These are phyloP conservation scores for Leptobrachium leishanense DNA, from an alignment of 2,113 vertebrate genomes.

Conservation along the genomic window DNA sequence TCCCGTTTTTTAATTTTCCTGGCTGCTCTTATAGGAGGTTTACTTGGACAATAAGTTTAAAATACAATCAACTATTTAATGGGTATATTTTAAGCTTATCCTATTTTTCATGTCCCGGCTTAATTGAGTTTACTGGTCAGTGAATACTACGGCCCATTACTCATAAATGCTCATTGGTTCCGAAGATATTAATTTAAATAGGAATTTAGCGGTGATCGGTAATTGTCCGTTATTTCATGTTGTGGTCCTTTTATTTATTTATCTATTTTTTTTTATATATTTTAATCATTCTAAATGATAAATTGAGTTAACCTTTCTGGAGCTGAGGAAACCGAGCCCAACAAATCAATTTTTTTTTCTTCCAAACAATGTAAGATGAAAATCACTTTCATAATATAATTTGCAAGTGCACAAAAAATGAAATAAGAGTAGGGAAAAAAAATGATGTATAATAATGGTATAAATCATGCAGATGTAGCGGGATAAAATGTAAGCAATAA, in stretches of 20 bases:
- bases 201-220: constrained; percentile 7
- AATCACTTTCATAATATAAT: constrained; percentile 24
- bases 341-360: neutral
- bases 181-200: constrained; percentile 35
- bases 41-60: neutral
- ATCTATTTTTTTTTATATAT: constrained; percentile 11
- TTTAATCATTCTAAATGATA: constrained; percentile 35
- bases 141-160: constrained; percentile 25
- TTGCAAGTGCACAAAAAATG: neutral
- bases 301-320: constrained; percentile 34
- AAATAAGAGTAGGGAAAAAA: no score
- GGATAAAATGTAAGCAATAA: no score
- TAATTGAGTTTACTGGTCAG: neutral
- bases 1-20: no score
- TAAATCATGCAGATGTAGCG: no score
- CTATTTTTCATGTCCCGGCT: constrained; percentile 19
- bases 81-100: constrained; percentile 16
- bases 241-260: constrained; percentile 16
- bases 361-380: constrained; percentile 11
- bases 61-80: constrained; percentile 29
- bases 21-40: neutral
- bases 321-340: constrained; percentile 6
- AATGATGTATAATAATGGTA: no score
- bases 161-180: constrained; percentile 21
- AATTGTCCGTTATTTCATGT: no score